Evolutionary conservation across 2,888 invertebrate genomes (phyloP), one percentile per base, ranked within the genome.

Genomic region (Epistrophe grossulariae): DNA sequence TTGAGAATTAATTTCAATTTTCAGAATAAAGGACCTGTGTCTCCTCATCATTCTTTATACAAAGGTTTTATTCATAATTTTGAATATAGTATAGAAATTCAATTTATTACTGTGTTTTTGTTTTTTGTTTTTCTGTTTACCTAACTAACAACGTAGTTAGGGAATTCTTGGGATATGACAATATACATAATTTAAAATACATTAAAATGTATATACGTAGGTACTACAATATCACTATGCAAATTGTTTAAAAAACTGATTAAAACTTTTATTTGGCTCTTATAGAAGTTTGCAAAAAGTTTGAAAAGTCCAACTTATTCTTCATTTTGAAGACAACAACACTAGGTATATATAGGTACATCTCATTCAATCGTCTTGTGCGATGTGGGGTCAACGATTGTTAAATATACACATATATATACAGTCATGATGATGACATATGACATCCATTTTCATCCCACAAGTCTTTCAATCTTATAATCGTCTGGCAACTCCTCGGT

Each of bases 401-500:
- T 43, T 62, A 52, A 17, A 24, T 2, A n/a, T n/a, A n/a, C n/a
- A 7, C 7, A 19, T 6, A 31, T 31, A 5, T 9, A 9, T 35
- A 35, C 8, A 35, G 17, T 19, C 59, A 17, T 62, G 28, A 48
- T 28, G 64, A 43, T 66, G 48, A 17, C 48, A 66, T 66, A 66
- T 48, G 31, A 66, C 66, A 48, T 43, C 17, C 40, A 43, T 45
- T 28, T 8, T 10, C 31, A 38, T 48, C 48, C 50, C 50, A 40
- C 68, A 52, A 57, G 19, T 66, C 9, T 74, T 11, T 24, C n/a
- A 24, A 59, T 50, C 19, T 19, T 38, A 24, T 55, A 40, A 40
- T 70, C 43, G 62, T 66, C 38, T 62, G 60, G 68, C 28, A 71
- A 48, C 45, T 19, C 45, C 15, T 64, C 66, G 13, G 43, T 13